Percentiles rank a stretch among this genome's conserved stretches.
These are phyloP conservation scores for Perognathus longimembris DNA, from an alignment of 2,113 vertebrate genomes.

Conservation along the genomic window DNA sequence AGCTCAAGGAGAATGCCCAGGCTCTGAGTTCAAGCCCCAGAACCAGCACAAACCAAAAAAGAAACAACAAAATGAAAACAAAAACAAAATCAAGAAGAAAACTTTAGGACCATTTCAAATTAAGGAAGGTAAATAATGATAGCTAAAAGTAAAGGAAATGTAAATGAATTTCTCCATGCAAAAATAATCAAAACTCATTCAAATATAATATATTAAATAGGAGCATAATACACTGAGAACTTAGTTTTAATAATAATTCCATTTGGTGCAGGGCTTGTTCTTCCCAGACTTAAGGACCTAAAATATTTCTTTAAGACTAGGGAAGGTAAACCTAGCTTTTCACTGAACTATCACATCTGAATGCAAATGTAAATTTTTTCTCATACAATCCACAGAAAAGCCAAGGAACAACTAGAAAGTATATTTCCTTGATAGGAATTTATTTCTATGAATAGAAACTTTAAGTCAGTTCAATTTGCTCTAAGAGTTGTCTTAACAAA, in stretches of 20 bases:
- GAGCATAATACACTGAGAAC: not conserved
- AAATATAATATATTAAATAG: not conserved
- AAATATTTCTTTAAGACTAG: constrained; percentile 46
- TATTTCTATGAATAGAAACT: not conserved
- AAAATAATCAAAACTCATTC: not conserved
- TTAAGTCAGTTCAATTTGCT: not conserved
- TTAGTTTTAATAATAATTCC: constrained; percentile 20
- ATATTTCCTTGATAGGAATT: not conserved
- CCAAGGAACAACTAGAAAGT: not conserved
- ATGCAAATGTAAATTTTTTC: constrained; percentile 45
- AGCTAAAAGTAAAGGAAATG: not conserved
- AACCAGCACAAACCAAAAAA: too few relatives aligned
- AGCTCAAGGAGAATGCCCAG: too few relatives aligned
- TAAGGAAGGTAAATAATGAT: constrained; percentile 19
- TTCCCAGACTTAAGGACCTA: constrained; percentile 12
- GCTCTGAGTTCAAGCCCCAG: too few relatives aligned
- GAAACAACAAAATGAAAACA: too few relatives aligned
- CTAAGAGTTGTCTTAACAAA: not conserved
- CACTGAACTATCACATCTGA: constrained; percentile 49
- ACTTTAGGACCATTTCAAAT: not conserved
- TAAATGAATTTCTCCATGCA: not conserved
- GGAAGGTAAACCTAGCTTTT: not conserved
- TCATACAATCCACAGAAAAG: not conserved
- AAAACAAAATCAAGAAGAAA: not conserved
- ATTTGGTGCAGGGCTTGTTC: not conserved